Conservation (phyloP, 2,888 invertebrate genomes). For the Physocephala rufipes region DNA sequence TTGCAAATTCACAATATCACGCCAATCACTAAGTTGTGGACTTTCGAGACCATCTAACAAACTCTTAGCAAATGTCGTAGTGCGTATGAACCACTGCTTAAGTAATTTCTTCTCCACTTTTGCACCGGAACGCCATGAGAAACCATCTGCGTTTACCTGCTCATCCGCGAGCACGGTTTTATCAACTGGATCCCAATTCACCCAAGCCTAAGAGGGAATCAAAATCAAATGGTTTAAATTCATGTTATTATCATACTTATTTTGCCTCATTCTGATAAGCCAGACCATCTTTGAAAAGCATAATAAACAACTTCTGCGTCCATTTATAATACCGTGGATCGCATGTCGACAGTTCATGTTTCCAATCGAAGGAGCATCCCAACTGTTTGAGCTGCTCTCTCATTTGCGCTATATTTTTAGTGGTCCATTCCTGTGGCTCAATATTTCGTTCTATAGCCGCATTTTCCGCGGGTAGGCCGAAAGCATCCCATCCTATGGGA, state of each 20-base stretch:
- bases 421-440: slow-evolving; percentile 88
- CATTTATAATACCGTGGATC: slow-evolving; percentile 90
- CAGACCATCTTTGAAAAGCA: slow-evolving; percentile 83
- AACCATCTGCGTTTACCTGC: slow-evolving; percentile 91
- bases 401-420: slow-evolving; percentile 85
- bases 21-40: slow-evolving; percentile 79
- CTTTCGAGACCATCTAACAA: slow-evolving; percentile 77
- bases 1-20: slow-evolving; percentile 84
- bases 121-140: slow-evolving; percentile 97
- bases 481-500: slow-evolving; percentile 99
- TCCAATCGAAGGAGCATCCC: slow-evolving; percentile 93
- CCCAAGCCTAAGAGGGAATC: slow-evolving; percentile 73
- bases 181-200: slow-evolving; percentile 99
- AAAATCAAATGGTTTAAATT: not conserved
- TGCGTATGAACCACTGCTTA: slow-evolving; percentile 94
- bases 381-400: slow-evolving; percentile 78
- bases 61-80: slow-evolving; percentile 82
- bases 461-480: slow-evolving; percentile 99
- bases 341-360: slow-evolving; percentile 88
- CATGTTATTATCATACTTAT: not conserved
- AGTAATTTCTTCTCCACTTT: slow-evolving; percentile 88
- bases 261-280: slow-evolving; percentile 84
- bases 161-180: slow-evolving; percentile 97
- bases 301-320: slow-evolving; percentile 95
- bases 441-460: slow-evolving; percentile 89